phyloP scores from a whole-genome alignment of 2,888 invertebrate species.

The Silvanus unidentatus region DNA sequence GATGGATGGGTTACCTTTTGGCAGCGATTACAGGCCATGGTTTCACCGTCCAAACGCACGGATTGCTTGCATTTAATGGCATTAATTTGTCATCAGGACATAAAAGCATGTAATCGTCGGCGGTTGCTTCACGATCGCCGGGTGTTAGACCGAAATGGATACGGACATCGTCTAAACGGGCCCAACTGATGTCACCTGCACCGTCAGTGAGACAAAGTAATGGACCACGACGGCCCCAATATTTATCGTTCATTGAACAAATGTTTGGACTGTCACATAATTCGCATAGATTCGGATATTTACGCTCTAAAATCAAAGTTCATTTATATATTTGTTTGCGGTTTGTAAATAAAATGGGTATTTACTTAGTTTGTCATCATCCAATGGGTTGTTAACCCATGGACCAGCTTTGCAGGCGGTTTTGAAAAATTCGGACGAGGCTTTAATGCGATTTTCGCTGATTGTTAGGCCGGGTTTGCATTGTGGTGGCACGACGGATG shows the following conservation, averaged over 20 bases:
- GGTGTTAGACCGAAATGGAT: slow-evolving; percentile 58
- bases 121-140: slow-evolving; percentile 40
- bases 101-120: slow-evolving; percentile 60
- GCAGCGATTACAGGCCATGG: slow-evolving; percentile 74
- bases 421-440: slow-evolving; percentile 69
- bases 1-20: no score
- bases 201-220: slow-evolving; percentile 73
- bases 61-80: slow-evolving; percentile 51
- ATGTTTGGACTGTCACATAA: slow-evolving; percentile 58
- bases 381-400: slow-evolving; percentile 64
- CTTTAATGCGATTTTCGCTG: slow-evolving; percentile 70
- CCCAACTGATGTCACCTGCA: slow-evolving; percentile 78
- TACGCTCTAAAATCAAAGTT: slow-evolving; percentile 48
- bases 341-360: slow-evolving; percentile 17
- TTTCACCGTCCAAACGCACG: slow-evolving; percentile 72
- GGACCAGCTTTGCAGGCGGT: slow-evolving; percentile 81
- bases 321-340: no score
- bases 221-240: slow-evolving; percentile 78
- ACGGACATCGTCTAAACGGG: slow-evolving; percentile 62
- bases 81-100: slow-evolving; percentile 70
- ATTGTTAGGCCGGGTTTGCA: slow-evolving; percentile 65
- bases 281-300: slow-evolving; percentile 66
- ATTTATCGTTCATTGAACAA: slow-evolving; percentile 66
- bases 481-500: slow-evolving; percentile 61
- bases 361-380: slow-evolving; percentile 65